phyloP scores from a whole-genome alignment of 2,113 vertebrate species.

The Petrocephalus zakoni region DNA sequence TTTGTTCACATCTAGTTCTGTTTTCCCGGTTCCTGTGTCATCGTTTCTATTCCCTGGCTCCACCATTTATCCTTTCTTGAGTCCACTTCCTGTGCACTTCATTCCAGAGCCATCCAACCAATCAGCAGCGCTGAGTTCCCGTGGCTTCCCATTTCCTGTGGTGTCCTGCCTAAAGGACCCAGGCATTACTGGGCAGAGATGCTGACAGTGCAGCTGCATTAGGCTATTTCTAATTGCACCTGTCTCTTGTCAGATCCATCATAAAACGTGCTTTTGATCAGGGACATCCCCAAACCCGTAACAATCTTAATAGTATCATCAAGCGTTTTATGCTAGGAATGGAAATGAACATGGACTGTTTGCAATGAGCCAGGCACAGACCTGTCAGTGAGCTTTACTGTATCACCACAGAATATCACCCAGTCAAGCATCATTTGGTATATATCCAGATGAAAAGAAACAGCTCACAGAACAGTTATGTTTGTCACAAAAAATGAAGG shows the following conservation, averaged over 20 bases:
- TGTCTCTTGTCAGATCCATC: not conserved
- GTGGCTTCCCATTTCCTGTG: not conserved
- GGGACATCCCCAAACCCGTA: not conserved
- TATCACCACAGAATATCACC: not conserved
- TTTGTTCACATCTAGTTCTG: not conserved
- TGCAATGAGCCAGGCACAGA: not conserved
- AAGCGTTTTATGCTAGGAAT: not conserved
- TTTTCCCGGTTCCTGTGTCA: not conserved
- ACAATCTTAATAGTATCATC: not conserved
- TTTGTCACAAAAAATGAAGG: not conserved
- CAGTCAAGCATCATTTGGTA: not conserved
- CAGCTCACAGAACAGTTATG: not conserved
- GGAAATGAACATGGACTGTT: not conserved
- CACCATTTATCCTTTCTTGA: not conserved
- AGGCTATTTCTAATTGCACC: not conserved
- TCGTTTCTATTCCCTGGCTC: not conserved
- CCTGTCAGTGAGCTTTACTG: not conserved
- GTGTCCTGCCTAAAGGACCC: not conserved
- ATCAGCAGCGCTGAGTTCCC: not conserved
- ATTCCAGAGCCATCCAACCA: not conserved
- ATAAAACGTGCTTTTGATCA: not conserved
- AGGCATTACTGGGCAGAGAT: not conserved
- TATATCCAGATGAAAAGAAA: constrained; percentile 23
- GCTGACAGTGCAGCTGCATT: not conserved
- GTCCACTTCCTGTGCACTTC: not conserved